Evolutionary conservation across 92 coral and sea anemone genomes (phyloP).

Genomic region (Hydrozoanthus gracilis): DNA sequence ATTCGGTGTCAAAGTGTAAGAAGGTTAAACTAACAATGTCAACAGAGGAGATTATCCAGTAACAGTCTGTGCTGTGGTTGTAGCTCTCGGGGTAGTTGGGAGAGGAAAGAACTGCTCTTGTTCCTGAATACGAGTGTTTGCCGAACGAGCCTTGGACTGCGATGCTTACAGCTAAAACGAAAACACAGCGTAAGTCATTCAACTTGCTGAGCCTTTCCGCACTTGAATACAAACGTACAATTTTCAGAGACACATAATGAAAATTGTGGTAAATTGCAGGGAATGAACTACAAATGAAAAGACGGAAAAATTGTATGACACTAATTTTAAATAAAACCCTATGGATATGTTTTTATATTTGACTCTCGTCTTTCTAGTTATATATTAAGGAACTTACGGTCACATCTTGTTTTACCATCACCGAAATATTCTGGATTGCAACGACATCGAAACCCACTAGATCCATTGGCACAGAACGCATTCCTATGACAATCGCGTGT

Average conservation of each 20-base stretch:
- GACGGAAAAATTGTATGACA: background rate
- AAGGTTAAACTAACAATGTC: background rate
- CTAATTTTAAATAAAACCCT: background rate
- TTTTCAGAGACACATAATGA: background rate
- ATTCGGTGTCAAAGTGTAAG: background rate
- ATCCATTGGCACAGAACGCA: background rate
- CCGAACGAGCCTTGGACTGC: background rate
- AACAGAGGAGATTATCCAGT: background rate
- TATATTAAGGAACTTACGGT: background rate
- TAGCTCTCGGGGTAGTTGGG: background rate
- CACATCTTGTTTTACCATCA: background rate
- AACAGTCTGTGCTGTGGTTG: background rate
- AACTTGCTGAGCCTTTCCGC: background rate
- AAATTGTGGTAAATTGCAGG: too few relatives aligned
- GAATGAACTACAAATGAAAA: too few relatives aligned
- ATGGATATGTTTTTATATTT: too few relatives aligned
- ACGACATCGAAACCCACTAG: background rate
- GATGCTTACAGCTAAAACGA: background rate
- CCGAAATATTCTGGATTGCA: constrained; percentile 4
- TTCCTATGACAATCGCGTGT: background rate
- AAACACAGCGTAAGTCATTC: background rate
- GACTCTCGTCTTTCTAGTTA: background rate
- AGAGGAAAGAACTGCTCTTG: background rate
- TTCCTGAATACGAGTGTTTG: background rate
- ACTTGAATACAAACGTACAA: background rate